These are phyloP conservation scores for Protonibea diacanthus DNA, from an alignment of 2,797 vertebrate genomes.

Conservation along the genomic window DNA sequence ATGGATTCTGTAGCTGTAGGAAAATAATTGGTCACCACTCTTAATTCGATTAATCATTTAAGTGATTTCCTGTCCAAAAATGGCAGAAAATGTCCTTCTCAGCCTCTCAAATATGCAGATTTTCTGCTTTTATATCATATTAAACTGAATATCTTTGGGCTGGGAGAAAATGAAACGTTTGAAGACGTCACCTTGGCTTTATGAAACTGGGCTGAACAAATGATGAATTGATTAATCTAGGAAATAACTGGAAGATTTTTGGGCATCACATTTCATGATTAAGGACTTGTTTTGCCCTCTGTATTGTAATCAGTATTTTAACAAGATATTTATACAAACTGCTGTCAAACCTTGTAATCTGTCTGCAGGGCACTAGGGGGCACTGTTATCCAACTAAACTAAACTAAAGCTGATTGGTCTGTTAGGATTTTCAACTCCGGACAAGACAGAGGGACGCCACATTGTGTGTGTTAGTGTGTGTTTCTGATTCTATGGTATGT, in stretches of 20 bases:
- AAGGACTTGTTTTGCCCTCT: background rate
- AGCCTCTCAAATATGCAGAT: background rate
- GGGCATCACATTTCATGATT: background rate
- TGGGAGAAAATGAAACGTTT: too few relatives aligned
- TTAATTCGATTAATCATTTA: too few relatives aligned
- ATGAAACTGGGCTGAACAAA: too few relatives aligned
- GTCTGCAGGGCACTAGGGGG: slow-evolving; percentile 69
- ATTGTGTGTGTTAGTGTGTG: slow-evolving; percentile 5
- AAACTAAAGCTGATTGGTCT: background rate
- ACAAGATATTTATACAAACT: background rate
- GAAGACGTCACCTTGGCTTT: too few relatives aligned
- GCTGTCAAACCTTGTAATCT: slow-evolving; percentile 20
- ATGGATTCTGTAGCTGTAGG: background rate
- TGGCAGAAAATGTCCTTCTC: background rate
- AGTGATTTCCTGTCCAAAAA: too few relatives aligned
- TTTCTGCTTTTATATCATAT: too few relatives aligned
- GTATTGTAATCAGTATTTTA: background rate
- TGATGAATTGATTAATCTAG: too few relatives aligned
- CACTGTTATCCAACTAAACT: slow-evolving; percentile 74
- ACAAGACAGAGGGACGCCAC: slow-evolving; percentile 21
- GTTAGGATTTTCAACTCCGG: slow-evolving; percentile 17
- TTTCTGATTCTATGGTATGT: slow-evolving; percentile 14
- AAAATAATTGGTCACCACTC: too few relatives aligned
- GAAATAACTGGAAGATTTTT: background rate
- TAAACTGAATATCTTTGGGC: too few relatives aligned